A percentile compares a stretch with the other conserved stretches of the same genome.
phyloP scores from a whole-genome alignment of 2,113 vertebrate genomes.

The Gnathonemus echidnorhynchus region DNA sequence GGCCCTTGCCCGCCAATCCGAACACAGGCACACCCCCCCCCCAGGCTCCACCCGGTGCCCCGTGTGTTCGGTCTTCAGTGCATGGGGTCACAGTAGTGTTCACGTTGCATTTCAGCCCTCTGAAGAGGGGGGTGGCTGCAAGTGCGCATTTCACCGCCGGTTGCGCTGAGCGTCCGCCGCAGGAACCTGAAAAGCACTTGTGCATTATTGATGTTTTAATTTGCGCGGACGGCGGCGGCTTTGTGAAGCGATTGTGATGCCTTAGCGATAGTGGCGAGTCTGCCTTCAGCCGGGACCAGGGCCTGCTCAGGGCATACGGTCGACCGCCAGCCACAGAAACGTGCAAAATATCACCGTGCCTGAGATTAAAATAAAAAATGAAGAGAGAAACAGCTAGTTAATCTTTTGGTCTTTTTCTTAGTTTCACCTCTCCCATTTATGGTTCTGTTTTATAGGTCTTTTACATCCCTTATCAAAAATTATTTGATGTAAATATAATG shows the following conservation, averaged over 20 bases:
- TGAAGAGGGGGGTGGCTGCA: not conserved
- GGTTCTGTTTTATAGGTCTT: slow-evolving; percentile 67
- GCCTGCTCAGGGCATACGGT: not conserved
- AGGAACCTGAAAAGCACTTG: slow-evolving; percentile 68
- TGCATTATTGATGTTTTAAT: slow-evolving; percentile 80
- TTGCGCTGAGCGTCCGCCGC: slow-evolving; percentile 52
- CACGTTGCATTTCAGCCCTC: slow-evolving; percentile 26
- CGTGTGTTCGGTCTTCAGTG: not conserved
- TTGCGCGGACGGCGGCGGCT: slow-evolving; percentile 73
- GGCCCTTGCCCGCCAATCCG: slow-evolving; percentile 46
- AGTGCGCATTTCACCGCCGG: slow-evolving; percentile 52
- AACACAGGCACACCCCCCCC: slow-evolving; percentile 23
- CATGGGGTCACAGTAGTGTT: not conserved
- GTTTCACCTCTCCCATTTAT: slow-evolving; percentile 67
- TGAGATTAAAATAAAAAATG: slow-evolving; percentile 46
- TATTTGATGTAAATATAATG: slow-evolving; percentile 87
- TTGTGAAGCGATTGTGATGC: slow-evolving; percentile 76
- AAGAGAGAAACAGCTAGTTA: slow-evolving; percentile 43
- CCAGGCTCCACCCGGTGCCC: not conserved
- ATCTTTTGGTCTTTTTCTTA: slow-evolving; percentile 70
- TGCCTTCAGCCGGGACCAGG: slow-evolving; percentile 60
- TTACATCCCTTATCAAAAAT: slow-evolving; percentile 88
- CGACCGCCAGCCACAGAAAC: not conserved
- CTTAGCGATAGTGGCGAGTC: slow-evolving; percentile 64
- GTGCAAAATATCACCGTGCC: slow-evolving; percentile 54